Evolutionary conservation across 2,113 vertebrate genomes (phyloP).

Genomic region (Stictonetta naevosa): DNA sequence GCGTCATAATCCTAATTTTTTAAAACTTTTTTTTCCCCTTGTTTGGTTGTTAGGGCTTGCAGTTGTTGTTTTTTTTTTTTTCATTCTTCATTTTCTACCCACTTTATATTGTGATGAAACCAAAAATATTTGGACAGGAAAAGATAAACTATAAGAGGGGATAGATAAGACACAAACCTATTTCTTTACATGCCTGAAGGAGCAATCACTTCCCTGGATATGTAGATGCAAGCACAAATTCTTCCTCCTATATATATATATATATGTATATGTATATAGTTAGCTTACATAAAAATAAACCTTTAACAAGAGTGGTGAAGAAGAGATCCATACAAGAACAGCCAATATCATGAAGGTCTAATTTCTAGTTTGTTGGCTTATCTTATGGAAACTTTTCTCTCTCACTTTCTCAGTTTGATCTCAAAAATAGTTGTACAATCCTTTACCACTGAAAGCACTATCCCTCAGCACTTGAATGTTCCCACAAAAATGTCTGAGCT

Average conservation of each 20-base stretch:
- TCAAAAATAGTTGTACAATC: neutral
- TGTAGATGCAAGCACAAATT: neutral
- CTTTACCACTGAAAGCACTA: constrained; percentile 9
- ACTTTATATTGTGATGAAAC: neutral
- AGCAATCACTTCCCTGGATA: neutral
- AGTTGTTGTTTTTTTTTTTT: neutral
- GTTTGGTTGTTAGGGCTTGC: neutral
- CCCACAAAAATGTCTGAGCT: constrained; percentile 4
- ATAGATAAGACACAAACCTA: neutral
- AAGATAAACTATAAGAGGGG: neutral
- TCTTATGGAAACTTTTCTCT: neutral
- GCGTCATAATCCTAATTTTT: neutral
- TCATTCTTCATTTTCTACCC: neutral
- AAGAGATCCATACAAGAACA: neutral
- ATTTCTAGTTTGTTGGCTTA: neutral
- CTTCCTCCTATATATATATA: neutral
- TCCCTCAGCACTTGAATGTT: neutral
- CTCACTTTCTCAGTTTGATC: neutral
- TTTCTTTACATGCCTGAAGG: neutral
- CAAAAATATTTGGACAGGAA: neutral
- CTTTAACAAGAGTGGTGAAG: neutral
- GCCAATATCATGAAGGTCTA: neutral
- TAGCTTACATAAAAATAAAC: neutral
- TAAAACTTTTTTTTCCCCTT: neutral
- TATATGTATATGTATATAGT: too few species aligned